These are phyloP conservation scores for Aphaenogaster floridana DNA, from an alignment of 1,140 invertebrate genomes.

Conservation along the genomic window DNA sequence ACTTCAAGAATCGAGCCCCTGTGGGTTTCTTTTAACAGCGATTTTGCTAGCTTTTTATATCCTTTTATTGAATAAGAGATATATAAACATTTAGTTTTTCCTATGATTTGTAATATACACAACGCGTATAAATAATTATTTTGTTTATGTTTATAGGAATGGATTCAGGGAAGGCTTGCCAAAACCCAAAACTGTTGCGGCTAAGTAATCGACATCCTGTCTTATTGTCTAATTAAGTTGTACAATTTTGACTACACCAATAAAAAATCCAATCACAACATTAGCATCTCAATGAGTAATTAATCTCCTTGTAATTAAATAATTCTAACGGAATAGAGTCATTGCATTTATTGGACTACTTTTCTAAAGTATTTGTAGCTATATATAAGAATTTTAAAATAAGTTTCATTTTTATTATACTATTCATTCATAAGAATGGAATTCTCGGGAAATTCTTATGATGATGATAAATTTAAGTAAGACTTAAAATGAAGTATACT, in stretches of 20 bases:
- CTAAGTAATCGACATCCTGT: conserved; percentile 78
- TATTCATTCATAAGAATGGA: background rate
- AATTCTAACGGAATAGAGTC: background rate
- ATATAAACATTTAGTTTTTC: background rate
- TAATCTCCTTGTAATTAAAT: conserved; percentile 16
- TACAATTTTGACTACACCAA: conserved; percentile 64
- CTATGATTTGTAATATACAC: background rate
- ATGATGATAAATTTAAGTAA: background rate
- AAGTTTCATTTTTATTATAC: background rate
- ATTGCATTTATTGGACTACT: background rate
- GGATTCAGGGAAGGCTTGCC: conserved; percentile 85
- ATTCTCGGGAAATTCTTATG: background rate
- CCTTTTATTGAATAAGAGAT: background rate
- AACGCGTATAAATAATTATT: background rate
- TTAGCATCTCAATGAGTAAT: background rate
- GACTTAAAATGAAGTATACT: background rate
- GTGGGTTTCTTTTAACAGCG: background rate
- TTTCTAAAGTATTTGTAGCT: background rate
- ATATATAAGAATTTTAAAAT: conserved; percentile 2
- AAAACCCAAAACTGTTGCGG: conserved; percentile 82
- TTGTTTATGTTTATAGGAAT: conserved; percentile 79
- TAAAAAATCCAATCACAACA: conserved; percentile 60
- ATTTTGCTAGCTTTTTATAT: background rate
- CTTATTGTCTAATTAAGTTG: conserved; percentile 70
- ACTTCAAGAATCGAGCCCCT: too few species aligned